phyloP scores from a whole-genome alignment of 53 echinoderm and acorn worm species.

The Henricia sp. region DNA sequence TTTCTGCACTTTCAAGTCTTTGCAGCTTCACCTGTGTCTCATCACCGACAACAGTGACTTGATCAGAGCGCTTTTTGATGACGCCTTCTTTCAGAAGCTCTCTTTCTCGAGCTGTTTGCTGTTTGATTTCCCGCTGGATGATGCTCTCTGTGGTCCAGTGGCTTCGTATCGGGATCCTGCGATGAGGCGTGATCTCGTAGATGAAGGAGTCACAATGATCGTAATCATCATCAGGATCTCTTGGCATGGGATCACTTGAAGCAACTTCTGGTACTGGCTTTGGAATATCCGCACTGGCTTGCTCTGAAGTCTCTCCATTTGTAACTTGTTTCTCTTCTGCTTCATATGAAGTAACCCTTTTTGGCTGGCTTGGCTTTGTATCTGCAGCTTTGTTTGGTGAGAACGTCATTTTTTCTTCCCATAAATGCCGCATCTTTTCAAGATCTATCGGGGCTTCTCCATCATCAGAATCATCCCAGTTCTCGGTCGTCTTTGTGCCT shows the following conservation, averaged over 20 bases:
- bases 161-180: slow-evolving; percentile 32
- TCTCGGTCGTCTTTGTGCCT: too few species aligned
- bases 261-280: neutral
- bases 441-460: slow-evolving; percentile 48
- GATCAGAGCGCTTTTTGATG: neutral
- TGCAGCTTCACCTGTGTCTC: neutral
- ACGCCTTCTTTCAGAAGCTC: slow-evolving; percentile 37
- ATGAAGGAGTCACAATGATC: slow-evolving; percentile 32
- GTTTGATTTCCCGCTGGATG: slow-evolving; percentile 29
- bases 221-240: slow-evolving; percentile 34
- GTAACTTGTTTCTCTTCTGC: neutral
- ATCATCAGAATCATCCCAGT: too few species aligned
- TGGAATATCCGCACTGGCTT: neutral
- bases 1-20: neutral
- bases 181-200: slow-evolving; percentile 41
- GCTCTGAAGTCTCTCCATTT: neutral
- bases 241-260: slow-evolving; percentile 15
- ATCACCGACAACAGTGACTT: neutral
- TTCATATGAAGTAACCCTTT: slow-evolving; percentile 51
- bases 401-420: slow-evolving; percentile 19
- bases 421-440: slow-evolving; percentile 30
- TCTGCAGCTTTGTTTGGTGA: neutral
- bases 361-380: slow-evolving; percentile 21
- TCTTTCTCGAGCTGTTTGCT: slow-evolving; percentile 39
- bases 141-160: slow-evolving; percentile 46